phyloP scores from a whole-genome alignment of 1,140 invertebrate genomes.

The Coptotermes formosanus region DNA sequence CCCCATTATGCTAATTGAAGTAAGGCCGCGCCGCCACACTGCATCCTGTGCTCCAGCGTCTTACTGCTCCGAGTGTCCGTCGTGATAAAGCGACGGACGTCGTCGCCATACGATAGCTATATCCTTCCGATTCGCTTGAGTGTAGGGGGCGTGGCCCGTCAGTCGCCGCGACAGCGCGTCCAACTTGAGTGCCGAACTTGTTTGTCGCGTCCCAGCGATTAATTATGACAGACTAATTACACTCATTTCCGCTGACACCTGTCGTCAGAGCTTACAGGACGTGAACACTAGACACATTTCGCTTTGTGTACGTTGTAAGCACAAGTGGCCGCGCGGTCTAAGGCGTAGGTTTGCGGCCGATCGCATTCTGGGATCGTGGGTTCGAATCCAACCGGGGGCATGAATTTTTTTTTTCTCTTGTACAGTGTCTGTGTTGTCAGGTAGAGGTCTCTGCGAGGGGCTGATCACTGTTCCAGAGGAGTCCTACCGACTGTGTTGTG shows the following conservation, averaged over 20 bases:
- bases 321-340: too few relatives aligned
- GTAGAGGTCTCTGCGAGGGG: too few relatives aligned
- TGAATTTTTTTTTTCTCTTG: too few relatives aligned
- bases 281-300: background rate
- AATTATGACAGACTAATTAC: background rate
- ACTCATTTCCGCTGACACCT: too few relatives aligned
- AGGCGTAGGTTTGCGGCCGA: too few relatives aligned
- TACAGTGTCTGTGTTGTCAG: too few relatives aligned
- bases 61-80: background rate
- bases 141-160: background rate
- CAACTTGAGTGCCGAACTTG: too few relatives aligned
- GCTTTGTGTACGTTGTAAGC: background rate
- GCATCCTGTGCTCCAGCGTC: background rate
- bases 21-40: background rate
- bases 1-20: background rate
- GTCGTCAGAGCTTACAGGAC: too few relatives aligned
- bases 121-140: slow-evolving; percentile 26
- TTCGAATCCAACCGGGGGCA: too few relatives aligned
- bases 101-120: slow-evolving; percentile 22
- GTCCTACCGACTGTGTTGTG: too few relatives aligned
- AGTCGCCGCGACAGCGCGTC: slow-evolving; percentile 4
- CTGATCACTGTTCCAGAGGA: too few relatives aligned
- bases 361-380: too few relatives aligned
- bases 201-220: background rate
- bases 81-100: slow-evolving; percentile 47